These are phyloP conservation scores for Drosophila monieri DNA, from an alignment of 2,888 invertebrate genomes.

Conservation along the genomic window DNA sequence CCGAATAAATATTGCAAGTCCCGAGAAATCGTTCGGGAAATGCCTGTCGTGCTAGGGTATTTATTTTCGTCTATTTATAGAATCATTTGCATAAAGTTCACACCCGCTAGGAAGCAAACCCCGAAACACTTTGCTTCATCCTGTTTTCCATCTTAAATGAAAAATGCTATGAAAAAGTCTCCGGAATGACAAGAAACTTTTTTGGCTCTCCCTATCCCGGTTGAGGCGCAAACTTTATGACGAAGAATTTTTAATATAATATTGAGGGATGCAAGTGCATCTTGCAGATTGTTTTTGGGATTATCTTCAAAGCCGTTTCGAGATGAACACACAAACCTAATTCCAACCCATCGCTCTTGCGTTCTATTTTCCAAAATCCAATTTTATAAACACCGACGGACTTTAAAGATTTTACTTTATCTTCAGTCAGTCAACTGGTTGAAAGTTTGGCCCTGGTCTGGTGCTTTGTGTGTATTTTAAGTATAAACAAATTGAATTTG, in stretches of 20 bases:
- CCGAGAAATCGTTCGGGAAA: background rate
- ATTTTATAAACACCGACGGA: constrained; percentile 41
- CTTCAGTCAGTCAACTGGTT: constrained; percentile 33
- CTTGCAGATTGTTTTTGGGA: constrained; percentile 35
- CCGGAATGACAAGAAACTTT: constrained; percentile 29
- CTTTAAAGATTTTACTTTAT: constrained; percentile 3
- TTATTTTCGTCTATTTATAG: background rate
- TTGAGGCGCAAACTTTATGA: constrained; percentile 22
- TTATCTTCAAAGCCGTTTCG: constrained; percentile 36
- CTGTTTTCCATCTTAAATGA: background rate
- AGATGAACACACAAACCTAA: constrained; percentile 26
- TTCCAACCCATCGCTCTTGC: background rate
- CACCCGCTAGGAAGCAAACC: background rate
- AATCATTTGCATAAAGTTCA: constrained; percentile 23
- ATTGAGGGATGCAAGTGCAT: constrained; percentile 36
- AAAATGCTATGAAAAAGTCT: constrained; percentile 12
- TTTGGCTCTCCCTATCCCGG: background rate
- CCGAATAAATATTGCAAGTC: constrained; percentile 2
- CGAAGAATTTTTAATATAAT: constrained; percentile 40
- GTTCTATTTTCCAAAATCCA: constrained; percentile 10
- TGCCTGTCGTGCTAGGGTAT: background rate
- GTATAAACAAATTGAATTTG: constrained; percentile 70
- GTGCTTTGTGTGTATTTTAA: constrained; percentile 30
- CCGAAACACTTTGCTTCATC: background rate
- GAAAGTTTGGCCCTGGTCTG: constrained; percentile 29